phyloP scores from a whole-genome alignment of 2,797 vertebrate genomes.

The Alosa sapidissima region DNA sequence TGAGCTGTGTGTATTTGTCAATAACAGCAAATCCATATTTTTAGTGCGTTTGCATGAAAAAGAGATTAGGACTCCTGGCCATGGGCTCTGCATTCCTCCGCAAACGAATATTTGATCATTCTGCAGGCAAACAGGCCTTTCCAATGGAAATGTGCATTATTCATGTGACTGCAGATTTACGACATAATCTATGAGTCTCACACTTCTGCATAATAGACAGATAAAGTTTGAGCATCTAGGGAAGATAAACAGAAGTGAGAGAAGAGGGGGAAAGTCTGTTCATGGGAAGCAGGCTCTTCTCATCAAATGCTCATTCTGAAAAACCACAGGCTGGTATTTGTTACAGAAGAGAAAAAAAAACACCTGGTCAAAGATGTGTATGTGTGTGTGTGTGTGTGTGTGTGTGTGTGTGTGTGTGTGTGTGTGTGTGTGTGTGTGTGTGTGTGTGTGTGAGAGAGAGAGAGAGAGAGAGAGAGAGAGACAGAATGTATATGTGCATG shows the following conservation, averaged over 20 bases:
- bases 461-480: too few relatives aligned
- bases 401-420: too few relatives aligned
- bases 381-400: too few relatives aligned
- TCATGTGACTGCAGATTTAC: background rate
- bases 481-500: background rate
- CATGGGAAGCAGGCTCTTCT: background rate
- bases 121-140: background rate
- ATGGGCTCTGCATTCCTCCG: background rate
- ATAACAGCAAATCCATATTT: slow-evolving; percentile 8
- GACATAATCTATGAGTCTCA: background rate
- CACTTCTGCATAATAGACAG: background rate
- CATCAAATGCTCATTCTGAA: background rate
- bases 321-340: background rate
- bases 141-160: slow-evolving; percentile 4
- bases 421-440: background rate
- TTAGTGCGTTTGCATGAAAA: background rate
- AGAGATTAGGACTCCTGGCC: slow-evolving; percentile 7
- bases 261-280: background rate
- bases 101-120: slow-evolving; percentile 8
- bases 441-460: background rate
- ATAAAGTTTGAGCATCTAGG: background rate
- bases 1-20: background rate
- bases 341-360: slow-evolving; percentile 10
- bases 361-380: background rate
- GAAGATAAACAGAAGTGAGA: background rate